These are phyloP conservation scores for Felis chaus DNA, from an alignment of 2,113 vertebrate genomes.

Conservation along the genomic window DNA sequence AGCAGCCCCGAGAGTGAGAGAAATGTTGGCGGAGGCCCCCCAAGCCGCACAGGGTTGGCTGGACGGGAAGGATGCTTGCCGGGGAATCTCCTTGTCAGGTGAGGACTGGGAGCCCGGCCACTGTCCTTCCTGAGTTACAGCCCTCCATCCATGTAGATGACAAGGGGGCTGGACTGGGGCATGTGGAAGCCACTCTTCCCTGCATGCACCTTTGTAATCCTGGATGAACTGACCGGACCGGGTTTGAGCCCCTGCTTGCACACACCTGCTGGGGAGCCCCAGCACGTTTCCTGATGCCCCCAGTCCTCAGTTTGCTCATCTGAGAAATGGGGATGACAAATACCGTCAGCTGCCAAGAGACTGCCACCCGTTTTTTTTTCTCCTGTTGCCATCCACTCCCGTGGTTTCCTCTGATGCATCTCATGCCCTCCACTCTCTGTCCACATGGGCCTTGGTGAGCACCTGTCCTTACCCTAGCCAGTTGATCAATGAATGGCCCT, in stretches of 20 bases:
- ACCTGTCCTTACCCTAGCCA: too few species aligned
- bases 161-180: not conserved
- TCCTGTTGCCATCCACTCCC: rapidly evolving
- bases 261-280: rapidly evolving
- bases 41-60: rapidly evolving
- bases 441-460: not conserved
- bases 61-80: rapidly evolving
- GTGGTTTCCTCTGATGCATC: rapidly evolving
- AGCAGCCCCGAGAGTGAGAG: too few species aligned
- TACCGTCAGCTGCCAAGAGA: rapidly evolving
- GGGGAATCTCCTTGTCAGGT: not conserved
- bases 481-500: too few species aligned
- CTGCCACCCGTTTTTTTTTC: rapidly evolving
- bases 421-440: too few species aligned
- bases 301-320: not conserved
- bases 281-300: rapidly evolving
- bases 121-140: not conserved
- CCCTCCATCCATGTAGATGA: too few species aligned
- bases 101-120: rapidly evolving
- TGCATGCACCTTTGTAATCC: too few species aligned
- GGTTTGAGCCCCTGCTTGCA: not conserved
- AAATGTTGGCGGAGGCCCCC: rapidly evolving
- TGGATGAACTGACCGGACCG: not conserved
- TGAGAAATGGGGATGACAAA: not conserved
- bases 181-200: not conserved